phyloP scores from a whole-genome alignment of 1,140 invertebrate species.

The Megalonaias nervosa region DNA sequence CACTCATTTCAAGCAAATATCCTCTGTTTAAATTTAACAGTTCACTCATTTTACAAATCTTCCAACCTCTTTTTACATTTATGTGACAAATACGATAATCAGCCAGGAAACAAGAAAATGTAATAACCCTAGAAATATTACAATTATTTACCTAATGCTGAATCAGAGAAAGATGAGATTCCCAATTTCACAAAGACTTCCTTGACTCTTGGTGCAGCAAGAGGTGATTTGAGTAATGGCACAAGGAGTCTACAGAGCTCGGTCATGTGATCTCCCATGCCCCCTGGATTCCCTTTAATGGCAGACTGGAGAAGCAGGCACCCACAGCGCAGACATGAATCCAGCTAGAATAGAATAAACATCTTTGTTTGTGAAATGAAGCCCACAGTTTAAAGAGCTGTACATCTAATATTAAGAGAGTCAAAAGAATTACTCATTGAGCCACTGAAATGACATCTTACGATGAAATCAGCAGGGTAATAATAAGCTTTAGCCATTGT shows the following conservation, averaged over 20 bases:
- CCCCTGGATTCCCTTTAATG: constrained; percentile 76
- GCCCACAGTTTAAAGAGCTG: too few species aligned
- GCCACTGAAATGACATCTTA: too few species aligned
- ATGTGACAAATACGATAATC: too few species aligned
- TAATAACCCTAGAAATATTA: neutral
- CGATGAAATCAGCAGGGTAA: too few species aligned
- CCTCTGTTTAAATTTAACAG: too few species aligned
- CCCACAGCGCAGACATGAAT: constrained; percentile 76
- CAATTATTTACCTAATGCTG: constrained; percentile 57
- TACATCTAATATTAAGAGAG: too few species aligned
- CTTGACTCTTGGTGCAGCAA: constrained; percentile 71
- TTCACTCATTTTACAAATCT: too few species aligned
- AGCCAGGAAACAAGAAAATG: neutral
- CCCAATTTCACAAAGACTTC: constrained; percentile 75
- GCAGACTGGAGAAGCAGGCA: constrained; percentile 79
- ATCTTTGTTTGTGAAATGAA: too few species aligned
- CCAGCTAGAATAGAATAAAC: constrained; percentile 72
- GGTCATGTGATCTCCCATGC: constrained; percentile 76
- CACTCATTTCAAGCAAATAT: too few species aligned
- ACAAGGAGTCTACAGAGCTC: constrained; percentile 54
- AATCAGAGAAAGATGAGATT: constrained; percentile 61
- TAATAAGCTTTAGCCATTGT: too few species aligned
- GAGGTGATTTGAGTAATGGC: constrained; percentile 69
- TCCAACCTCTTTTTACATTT: too few species aligned
- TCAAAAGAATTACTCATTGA: too few species aligned